phyloP scores from a whole-genome alignment of 2,888 invertebrate genomes.

The Ichneumoninae sp. region DNA sequence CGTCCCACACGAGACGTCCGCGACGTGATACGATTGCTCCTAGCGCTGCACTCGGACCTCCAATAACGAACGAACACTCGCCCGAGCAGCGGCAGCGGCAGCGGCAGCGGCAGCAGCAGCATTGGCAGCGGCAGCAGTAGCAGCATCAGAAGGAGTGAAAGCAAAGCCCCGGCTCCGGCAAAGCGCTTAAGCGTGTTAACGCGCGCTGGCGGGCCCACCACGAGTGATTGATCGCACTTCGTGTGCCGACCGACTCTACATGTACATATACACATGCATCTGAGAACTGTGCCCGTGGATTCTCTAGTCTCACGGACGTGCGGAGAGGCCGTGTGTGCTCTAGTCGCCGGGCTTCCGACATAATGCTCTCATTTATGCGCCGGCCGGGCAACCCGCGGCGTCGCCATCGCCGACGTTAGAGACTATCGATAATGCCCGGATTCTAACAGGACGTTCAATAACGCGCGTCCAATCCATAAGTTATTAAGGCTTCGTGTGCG shows the following conservation, averaged over 20 bases:
- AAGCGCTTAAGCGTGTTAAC: conserved; percentile 78
- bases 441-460: conserved; percentile 80
- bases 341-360: conserved; percentile 72
- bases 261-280: conserved; percentile 12
- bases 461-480: conserved; percentile 80
- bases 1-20: conserved; percentile 14
- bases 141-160: conserved; percentile 41
- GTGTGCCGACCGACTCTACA: conserved; percentile 61
- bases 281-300: conserved; percentile 41
- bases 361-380: conserved; percentile 76
- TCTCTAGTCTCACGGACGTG: conserved; percentile 14
- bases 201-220: conserved; percentile 67
- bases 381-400: conserved; percentile 57
- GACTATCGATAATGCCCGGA: conserved; percentile 81
- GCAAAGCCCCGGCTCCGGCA: conserved; percentile 65
- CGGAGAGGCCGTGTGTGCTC: conserved; percentile 23
- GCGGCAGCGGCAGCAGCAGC: background rate
- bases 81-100: conserved; percentile 14
- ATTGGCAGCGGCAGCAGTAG: conserved; percentile 7
- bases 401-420: conserved; percentile 40
- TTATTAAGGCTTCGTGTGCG: conserved; percentile 81
- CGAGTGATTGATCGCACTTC: conserved; percentile 80
- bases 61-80: conserved; percentile 50
- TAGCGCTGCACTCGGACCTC: conserved; percentile 27
- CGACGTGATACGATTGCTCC: conserved; percentile 10